Base-by-base conservation (phyloP, 2,113 vertebrate species). In the Misgurnus anguillicaudatus region DNA sequence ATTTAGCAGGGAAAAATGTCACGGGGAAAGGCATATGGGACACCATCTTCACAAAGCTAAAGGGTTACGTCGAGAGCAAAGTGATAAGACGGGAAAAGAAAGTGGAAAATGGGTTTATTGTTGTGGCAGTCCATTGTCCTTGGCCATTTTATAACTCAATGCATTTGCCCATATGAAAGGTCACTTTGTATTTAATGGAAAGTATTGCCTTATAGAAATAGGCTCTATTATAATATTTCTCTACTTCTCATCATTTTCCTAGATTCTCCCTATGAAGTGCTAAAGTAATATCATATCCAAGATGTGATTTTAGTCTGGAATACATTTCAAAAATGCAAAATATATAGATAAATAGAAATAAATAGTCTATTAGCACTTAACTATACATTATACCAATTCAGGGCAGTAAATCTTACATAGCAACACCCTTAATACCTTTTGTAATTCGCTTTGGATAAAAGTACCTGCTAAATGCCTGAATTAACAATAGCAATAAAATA, bases 1-100 rank as follows among this genome's bases (percentile, higher is more conserved):
- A 90, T 91, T 91, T 91, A 24, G 70, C 77, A 39, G 24, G 39
- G 24, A 19, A 53, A 38, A 61, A 70, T 53, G 62, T 38, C 45
- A 63, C 71, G 61, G 51, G 69, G 41, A 31, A 39, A 36, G 21
- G 16, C 58, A 10, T 17, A 69, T 19, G 66, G 84, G 70, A 39
- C 70, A 42, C 17, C 53, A 57, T 17, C 53, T 57, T 73, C 55
- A 14, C n/a, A 60, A 60, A 73, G 72, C 72, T 47, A 16, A 61
- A 17, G 57, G 71, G 39, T 5, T 62, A 47, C 41, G n/a, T 19
- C 72, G 31, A 74, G 19, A 62, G 57, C 42, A 74, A 74, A 74
- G 21, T 31, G 81, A 83, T 83, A 81, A 84, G 84, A 65, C 60
- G 62, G 55, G 79, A 19, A 60, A 61, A 24, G 1, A 60, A 60